These are phyloP conservation scores for Lanistes nyassanus DNA, from an alignment of 1,140 invertebrate genomes.

Conservation along the genomic window DNA sequence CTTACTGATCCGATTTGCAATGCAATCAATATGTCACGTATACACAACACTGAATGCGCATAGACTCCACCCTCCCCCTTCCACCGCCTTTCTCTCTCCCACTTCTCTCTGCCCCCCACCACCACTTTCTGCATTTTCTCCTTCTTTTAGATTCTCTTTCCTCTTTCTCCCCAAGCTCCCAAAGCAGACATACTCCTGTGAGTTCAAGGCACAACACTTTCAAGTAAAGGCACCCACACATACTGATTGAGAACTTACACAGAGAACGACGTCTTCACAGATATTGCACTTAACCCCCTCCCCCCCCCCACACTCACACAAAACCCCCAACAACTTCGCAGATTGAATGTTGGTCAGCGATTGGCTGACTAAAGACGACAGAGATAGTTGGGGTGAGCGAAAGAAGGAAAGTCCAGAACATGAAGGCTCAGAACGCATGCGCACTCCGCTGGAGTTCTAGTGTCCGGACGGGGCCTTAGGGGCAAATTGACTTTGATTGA, in stretches of 20 bases:
- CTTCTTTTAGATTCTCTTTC: neutral
- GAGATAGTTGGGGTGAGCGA: neutral
- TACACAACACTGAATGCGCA: no score
- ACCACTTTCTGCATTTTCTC: neutral
- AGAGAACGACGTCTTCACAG: no score
- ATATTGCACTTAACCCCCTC: no score
- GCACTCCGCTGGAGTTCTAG: neutral
- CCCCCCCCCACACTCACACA: no score
- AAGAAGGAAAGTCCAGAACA: neutral
- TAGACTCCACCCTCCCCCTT: conserved; percentile 3
- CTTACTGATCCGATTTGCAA: neutral
- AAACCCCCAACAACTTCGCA: no score
- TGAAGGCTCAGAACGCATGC: neutral
- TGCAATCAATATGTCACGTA: no score
- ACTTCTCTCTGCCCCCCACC: neutral
- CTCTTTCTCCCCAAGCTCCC: neutral
- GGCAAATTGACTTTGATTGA: conserved; percentile 17
- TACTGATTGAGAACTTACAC: no score
- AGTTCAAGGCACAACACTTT: no score
- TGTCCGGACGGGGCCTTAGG: neutral
- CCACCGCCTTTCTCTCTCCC: neutral
- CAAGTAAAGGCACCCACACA: no score
- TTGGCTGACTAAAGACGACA: neutral
- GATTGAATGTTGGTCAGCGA: no score
- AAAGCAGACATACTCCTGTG: no score